Conservation (phyloP, 2,888 invertebrate genomes). For the Melitaea athalia region DNA sequence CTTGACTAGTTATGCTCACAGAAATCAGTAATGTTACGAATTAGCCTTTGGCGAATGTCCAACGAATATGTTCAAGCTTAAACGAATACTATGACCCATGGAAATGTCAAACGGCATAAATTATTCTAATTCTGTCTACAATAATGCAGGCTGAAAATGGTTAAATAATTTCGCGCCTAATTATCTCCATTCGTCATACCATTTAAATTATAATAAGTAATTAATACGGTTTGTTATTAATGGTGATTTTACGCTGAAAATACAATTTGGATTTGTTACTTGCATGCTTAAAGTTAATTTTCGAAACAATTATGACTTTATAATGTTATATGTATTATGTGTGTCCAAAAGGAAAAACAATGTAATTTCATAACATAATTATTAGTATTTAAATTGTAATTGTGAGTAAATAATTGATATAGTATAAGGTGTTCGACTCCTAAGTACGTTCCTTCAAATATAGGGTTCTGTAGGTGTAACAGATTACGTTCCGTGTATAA, state of each 20-base stretch:
- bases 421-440: too few species aligned
- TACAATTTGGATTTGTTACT: too few species aligned
- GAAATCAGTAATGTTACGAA: conserved; percentile 9
- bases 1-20: conserved; percentile 9
- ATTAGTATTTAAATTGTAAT: too few species aligned
- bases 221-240: background rate
- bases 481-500: too few species aligned
- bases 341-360: too few species aligned
- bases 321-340: too few species aligned
- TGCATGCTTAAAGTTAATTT: too few species aligned
- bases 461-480: too few species aligned
- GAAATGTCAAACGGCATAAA: conserved; percentile 10
- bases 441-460: too few species aligned
- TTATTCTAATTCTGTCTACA: background rate
- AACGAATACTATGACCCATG: conserved; percentile 16
- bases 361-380: too few species aligned
- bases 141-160: conserved; percentile 1
- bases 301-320: too few species aligned
- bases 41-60: conserved; percentile 21
- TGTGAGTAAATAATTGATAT: too few species aligned
- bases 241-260: background rate
- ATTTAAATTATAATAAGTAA: background rate
- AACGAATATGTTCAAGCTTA: conserved; percentile 16
- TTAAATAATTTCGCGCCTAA: background rate
- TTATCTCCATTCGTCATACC: background rate